Percentiles rank a stretch among this genome's conserved stretches.
Conservation (phyloP, 2,113 vertebrate genomes). For the Pica pica region DNA sequence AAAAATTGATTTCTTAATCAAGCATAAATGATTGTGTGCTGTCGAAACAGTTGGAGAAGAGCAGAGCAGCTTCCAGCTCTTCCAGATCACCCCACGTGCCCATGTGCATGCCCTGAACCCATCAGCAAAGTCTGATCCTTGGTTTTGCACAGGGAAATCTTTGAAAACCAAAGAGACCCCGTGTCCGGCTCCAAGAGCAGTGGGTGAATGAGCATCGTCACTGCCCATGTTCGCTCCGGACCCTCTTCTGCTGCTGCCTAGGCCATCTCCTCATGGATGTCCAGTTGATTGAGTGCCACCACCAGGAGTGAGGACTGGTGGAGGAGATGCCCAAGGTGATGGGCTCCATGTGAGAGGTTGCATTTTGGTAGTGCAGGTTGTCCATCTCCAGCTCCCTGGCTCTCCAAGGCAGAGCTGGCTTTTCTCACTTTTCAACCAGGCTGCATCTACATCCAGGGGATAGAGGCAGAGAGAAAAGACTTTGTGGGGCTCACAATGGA, state of each 20-base stretch:
- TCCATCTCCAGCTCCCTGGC: background rate
- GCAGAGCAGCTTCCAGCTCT: background rate
- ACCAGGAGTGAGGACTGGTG: background rate
- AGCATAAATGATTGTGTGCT: rapidly evolving
- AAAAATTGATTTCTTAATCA: background rate
- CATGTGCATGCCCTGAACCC: rapidly evolving
- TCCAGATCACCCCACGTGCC: rapidly evolving
- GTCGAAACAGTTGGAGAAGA: background rate
- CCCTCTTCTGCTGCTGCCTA: background rate
- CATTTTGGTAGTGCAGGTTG: rapidly evolving
- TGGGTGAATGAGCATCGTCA: rapidly evolving
- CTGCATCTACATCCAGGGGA: background rate
- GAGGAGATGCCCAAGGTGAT: background rate
- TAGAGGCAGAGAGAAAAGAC: background rate
- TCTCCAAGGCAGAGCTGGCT: background rate
- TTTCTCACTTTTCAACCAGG: background rate
- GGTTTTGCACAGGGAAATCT: background rate
- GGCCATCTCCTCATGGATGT: rapidly evolving
- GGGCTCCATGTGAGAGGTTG: rapidly evolving
- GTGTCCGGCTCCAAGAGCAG: rapidly evolving
- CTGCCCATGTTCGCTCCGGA: rapidly evolving
- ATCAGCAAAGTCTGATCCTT: background rate
- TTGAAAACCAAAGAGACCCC: background rate
- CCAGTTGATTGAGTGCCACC: background rate
- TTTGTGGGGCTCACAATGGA: constrained; percentile 15